These are phyloP conservation scores for Sarotherodon lohbergeri DNA, from an alignment of 2,113 vertebrate genomes.

Conservation along the genomic window DNA sequence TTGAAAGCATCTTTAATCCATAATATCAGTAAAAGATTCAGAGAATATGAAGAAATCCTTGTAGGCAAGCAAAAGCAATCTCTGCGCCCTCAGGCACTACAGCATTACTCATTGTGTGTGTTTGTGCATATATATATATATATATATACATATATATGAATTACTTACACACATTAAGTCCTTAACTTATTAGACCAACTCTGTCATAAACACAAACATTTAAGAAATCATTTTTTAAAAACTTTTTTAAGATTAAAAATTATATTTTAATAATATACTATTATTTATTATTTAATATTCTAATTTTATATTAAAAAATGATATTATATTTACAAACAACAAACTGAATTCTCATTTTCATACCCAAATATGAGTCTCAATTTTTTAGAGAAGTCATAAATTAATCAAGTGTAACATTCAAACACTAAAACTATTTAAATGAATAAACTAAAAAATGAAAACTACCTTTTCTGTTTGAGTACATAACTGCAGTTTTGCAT, in stretches of 20 bases:
- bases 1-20: neutral
- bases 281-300: neutral
- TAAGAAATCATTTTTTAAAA: neutral
- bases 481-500: neutral
- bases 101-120: neutral
- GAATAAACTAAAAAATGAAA: neutral
- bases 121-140: neutral
- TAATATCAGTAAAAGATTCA: neutral
- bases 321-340: neutral
- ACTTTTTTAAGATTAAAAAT: neutral
- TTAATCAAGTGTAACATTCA: neutral
- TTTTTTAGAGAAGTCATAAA: neutral
- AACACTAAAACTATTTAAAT: neutral
- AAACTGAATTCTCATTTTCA: neutral
- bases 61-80: neutral
- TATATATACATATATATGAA: neutral
- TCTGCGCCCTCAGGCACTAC: neutral
- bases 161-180: neutral
- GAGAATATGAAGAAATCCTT: neutral
- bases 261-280: neutral
- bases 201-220: neutral
- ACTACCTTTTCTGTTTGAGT: neutral
- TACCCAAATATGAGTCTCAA: neutral
- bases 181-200: neutral
- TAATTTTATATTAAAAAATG: neutral